phyloP scores from a whole-genome alignment of 2,797 vertebrate species.

The Sebastes diaconus region DNA sequence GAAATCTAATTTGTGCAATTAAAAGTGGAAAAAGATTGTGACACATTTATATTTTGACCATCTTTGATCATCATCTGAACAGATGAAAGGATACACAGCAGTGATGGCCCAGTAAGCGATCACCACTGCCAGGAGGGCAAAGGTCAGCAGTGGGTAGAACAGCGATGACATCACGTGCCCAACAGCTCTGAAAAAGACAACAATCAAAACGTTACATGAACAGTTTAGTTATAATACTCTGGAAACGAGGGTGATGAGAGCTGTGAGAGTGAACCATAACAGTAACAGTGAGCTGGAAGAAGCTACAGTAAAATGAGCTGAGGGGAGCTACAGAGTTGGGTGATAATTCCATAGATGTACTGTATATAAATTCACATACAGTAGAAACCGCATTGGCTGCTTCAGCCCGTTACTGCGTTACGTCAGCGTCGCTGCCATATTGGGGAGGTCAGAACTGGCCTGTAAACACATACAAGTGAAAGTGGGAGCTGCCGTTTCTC shows the following conservation, averaged over 20 bases:
- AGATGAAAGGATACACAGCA: conserved; percentile 90
- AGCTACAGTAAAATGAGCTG: background rate
- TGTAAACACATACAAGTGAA: too few relatives aligned
- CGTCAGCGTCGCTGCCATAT: too few relatives aligned
- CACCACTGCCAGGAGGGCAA: conserved; percentile 89
- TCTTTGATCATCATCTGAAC: background rate
- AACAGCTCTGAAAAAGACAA: conserved; percentile 83
- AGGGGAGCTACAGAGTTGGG: background rate
- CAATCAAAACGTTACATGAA: background rate
- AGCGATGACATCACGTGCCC: conserved; percentile 92
- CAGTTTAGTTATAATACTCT: background rate
- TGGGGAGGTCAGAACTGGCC: too few relatives aligned
- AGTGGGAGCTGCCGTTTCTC: too few relatives aligned
- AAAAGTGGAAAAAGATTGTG: background rate
- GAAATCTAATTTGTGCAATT: background rate
- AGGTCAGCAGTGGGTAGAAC: conserved; percentile 93
- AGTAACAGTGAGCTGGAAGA: background rate
- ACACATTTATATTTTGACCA: background rate
- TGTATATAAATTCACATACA: too few relatives aligned
- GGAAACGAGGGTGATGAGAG: background rate
- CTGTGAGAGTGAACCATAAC: background rate
- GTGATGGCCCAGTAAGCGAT: conserved; percentile 97
- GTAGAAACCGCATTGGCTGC: too few relatives aligned
- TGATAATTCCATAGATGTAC: background rate
- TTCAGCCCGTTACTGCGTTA: too few relatives aligned